A percentile compares a stretch with the other conserved stretches of the same genome.
Evolutionary conservation across 1,140 invertebrate genomes (phyloP).

Genomic region (Apis florea): DNA sequence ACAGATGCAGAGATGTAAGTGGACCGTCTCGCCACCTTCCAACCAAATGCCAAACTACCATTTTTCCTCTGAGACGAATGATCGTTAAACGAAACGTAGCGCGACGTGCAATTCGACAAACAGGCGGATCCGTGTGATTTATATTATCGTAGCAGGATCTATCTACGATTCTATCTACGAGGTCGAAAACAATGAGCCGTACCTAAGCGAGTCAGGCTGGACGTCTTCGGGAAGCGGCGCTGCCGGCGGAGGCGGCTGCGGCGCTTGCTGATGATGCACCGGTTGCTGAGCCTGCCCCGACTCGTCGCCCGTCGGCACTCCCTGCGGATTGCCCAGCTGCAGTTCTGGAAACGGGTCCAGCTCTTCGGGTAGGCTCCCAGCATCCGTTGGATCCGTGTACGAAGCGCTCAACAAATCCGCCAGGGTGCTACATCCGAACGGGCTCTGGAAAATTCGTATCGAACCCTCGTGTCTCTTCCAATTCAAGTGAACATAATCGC

Average conservation of each 20-base stretch:
- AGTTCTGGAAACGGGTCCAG: slow-evolving; percentile 80
- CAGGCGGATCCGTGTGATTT: slow-evolving; percentile 3
- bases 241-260: slow-evolving; percentile 70
- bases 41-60: not conserved
- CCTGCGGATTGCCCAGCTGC: slow-evolving; percentile 73
- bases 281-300: slow-evolving; percentile 63
- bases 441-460: slow-evolving; percentile 78
- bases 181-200: slow-evolving; percentile 29
- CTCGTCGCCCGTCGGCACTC: slow-evolving; percentile 67
- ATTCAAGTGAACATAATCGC: not conserved
- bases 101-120: not conserved
- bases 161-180: not conserved
- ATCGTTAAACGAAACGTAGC: not conserved
- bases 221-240: slow-evolving; percentile 76
- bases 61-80: not conserved
- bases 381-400: slow-evolving; percentile 80
- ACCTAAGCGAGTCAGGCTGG: slow-evolving; percentile 78
- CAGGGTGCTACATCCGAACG: slow-evolving; percentile 84
- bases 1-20: not conserved
- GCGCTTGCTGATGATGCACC: slow-evolving; percentile 67
- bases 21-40: not conserved
- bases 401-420: slow-evolving; percentile 83
- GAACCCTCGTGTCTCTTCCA: not conserved
- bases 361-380: slow-evolving; percentile 78
- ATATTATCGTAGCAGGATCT: not conserved